Percentiles rank a stretch among this genome's conserved stretches.
Evolutionary conservation across 2,797 vertebrate genomes (phyloP).

Genomic region (Columba guinea): DNA sequence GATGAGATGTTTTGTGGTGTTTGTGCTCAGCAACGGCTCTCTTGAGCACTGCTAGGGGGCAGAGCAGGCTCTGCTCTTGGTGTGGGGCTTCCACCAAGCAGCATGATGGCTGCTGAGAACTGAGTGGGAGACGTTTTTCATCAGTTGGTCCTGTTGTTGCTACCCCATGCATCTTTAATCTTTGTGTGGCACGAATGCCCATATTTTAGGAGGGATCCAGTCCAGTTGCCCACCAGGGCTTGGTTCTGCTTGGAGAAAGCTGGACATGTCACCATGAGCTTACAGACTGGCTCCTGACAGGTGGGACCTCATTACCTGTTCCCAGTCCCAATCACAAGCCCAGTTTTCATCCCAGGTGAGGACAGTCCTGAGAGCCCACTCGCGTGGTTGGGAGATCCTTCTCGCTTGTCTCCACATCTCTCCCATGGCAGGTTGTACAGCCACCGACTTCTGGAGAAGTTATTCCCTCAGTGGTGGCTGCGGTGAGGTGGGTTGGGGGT

Average conservation of each 20-base stretch:
- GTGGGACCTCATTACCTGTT: neutral
- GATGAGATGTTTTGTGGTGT: neutral
- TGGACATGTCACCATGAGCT: neutral
- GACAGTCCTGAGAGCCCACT: neutral
- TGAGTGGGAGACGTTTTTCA: neutral
- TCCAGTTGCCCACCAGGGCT: neutral
- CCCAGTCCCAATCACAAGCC: neutral
- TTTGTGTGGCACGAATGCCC: neutral
- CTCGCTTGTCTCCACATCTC: neutral
- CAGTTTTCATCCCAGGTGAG: neutral
- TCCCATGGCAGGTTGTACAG: rapidly evolving
- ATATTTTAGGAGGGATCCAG: neutral
- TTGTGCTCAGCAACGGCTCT: neutral
- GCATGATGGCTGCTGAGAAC: neutral
- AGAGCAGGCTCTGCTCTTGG: neutral
- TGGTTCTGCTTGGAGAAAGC: neutral
- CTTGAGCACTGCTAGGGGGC: neutral
- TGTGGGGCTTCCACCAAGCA: neutral
- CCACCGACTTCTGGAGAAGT: neutral
- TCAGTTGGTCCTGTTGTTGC: neutral
- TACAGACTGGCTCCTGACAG: neutral
- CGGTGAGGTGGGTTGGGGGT: neutral
- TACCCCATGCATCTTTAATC: too few relatives aligned
- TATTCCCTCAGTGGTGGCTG: neutral
- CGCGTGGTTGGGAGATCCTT: neutral